Conservation (phyloP, 2,888 invertebrate species). For the Automeris io region DNA sequence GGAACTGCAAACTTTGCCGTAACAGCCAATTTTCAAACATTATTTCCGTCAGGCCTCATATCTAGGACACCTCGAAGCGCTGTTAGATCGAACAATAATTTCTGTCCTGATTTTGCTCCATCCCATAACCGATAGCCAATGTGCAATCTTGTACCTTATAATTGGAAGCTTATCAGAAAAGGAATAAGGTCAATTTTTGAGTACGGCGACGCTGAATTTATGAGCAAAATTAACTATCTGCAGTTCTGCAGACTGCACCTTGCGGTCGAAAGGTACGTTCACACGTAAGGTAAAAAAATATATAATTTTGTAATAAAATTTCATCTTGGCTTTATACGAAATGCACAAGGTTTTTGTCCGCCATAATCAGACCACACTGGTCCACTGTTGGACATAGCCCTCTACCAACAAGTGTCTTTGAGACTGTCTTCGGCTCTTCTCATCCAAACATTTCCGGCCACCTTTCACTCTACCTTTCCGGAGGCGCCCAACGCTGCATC, state of each 20-base stretch:
- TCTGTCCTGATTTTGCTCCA: slow-evolving; percentile 34
- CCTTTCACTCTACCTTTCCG: no score
- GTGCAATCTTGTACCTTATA: slow-evolving; percentile 9
- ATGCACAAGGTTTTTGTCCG: no score
- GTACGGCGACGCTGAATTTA: slow-evolving; percentile 2
- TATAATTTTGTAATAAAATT: not conserved
- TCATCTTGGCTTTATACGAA: not conserved
- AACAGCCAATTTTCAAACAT: slow-evolving; percentile 22
- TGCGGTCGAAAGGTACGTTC: slow-evolving; percentile 10
- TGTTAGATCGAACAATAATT: slow-evolving; percentile 31
- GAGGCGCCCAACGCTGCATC: no score
- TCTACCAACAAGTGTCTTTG: no score
- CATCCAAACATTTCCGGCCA: no score
- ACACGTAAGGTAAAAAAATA: slow-evolving; percentile 5
- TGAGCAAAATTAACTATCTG: slow-evolving; percentile 16
- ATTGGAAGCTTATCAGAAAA: slow-evolving; percentile 9
- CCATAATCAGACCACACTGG: no score
- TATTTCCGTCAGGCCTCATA: slow-evolving; percentile 28
- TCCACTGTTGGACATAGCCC: no score
- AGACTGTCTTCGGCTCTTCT: no score
- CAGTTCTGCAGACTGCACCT: slow-evolving; percentile 15
- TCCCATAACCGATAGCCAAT: slow-evolving; percentile 24
- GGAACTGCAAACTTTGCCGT: slow-evolving; percentile 13
- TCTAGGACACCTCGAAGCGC: slow-evolving; percentile 37
- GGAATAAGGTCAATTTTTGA: slow-evolving; percentile 13